These are phyloP conservation scores for Diogma glabrata DNA, from an alignment of 2,888 invertebrate species.

Conservation along the genomic window DNA sequence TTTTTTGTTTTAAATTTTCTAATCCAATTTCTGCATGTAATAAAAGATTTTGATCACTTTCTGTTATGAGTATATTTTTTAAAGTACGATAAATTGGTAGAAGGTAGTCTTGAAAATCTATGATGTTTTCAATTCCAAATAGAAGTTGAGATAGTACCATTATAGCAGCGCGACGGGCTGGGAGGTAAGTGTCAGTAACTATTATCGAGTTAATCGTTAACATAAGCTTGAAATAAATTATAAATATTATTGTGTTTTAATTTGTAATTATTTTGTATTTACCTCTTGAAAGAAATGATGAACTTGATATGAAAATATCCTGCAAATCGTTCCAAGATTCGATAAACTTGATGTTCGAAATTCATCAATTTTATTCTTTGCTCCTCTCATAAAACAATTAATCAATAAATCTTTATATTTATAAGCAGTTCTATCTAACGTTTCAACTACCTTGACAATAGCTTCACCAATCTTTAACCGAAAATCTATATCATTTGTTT, in stretches of 20 bases:
- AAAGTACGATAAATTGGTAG: slow-evolving; percentile 32
- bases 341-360: slow-evolving; percentile 33
- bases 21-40: slow-evolving; percentile 33
- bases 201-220: slow-evolving; percentile 28
- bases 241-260: slow-evolving; percentile 1
- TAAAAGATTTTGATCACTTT: slow-evolving; percentile 29
- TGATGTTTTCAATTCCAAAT: slow-evolving; percentile 31
- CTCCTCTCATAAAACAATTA: slow-evolving; percentile 31
- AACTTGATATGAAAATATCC: slow-evolving; percentile 31
- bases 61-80: slow-evolving; percentile 25
- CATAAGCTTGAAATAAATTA: slow-evolving; percentile 19
- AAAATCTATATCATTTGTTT: slow-evolving; percentile 26
- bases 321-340: slow-evolving; percentile 32
- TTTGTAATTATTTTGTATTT: too few relatives aligned
- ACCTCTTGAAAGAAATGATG: slow-evolving; percentile 34
- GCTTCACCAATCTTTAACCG: slow-evolving; percentile 34
- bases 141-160: slow-evolving; percentile 31
- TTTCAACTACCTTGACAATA: slow-evolving; percentile 29
- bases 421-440: slow-evolving; percentile 31
- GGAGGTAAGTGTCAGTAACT: slow-evolving; percentile 28
- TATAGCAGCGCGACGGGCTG: slow-evolving; percentile 32
- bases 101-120: slow-evolving; percentile 31
- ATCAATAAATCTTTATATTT: slow-evolving; percentile 30
- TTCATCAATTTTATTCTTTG: slow-evolving; percentile 27
- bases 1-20: slow-evolving; percentile 28